Percentiles rank a stretch among this genome's conserved stretches.
Evolutionary conservation across 2,113 vertebrate genomes (phyloP).

Genomic region (Colistium nudipinnis): DNA sequence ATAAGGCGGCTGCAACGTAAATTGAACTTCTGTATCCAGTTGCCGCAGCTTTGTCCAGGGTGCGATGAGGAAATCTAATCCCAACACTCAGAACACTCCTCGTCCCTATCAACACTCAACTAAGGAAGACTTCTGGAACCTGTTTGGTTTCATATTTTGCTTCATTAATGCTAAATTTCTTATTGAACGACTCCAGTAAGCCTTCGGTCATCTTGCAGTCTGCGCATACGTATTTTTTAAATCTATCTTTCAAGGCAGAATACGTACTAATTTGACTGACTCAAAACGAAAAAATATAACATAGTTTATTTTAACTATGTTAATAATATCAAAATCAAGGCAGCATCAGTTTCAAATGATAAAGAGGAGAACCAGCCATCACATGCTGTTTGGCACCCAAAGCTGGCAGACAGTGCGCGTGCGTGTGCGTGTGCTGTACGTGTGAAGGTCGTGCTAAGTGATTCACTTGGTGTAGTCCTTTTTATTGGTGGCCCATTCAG

Average conservation of each 20-base stretch:
- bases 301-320: too few relatives aligned
- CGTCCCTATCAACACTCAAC: not conserved
- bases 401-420: slow-evolving; percentile 28
- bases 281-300: too few relatives aligned
- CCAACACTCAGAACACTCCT: too few relatives aligned
- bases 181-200: not conserved
- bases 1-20: slow-evolving; percentile 2
- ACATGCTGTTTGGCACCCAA: slow-evolving; percentile 40
- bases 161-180: not conserved
- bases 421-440: not conserved
- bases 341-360: slow-evolving; percentile 54
- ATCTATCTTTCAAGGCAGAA: not conserved
- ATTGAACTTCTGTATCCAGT: slow-evolving; percentile 43
- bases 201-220: not conserved
- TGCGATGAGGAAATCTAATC: slow-evolving; percentile 42
- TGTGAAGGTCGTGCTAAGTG: slow-evolving; percentile 28
- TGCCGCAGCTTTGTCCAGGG: slow-evolving; percentile 40
- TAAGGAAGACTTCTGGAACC: too few relatives aligned
- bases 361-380: slow-evolving; percentile 32
- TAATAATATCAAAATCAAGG: too few relatives aligned
- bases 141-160: not conserved
- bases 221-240: too few relatives aligned
- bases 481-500: slow-evolving; percentile 37
- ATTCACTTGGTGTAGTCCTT: slow-evolving; percentile 36
- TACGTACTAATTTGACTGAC: not conserved